phyloP scores from a whole-genome alignment of 2,113 vertebrate genomes.

The Callopanchax toddi region DNA sequence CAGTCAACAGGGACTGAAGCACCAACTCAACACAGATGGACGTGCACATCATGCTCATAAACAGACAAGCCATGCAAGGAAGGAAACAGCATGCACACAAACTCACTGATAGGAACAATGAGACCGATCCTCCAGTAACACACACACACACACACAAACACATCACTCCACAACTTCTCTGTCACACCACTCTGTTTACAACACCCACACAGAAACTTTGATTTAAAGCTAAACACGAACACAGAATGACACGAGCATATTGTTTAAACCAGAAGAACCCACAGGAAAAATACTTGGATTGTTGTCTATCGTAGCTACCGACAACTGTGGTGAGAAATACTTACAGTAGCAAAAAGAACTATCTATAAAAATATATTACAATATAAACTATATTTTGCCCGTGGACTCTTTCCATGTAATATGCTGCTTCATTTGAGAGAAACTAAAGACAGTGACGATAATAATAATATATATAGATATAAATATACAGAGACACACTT shows the following conservation, averaged over 20 bases:
- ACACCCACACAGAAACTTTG: constrained; percentile 23
- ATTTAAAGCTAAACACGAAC: constrained; percentile 58
- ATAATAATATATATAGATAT: constrained; percentile 54
- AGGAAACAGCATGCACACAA: constrained; percentile 57
- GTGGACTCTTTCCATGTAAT: constrained; percentile 79
- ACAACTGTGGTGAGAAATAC: constrained; percentile 36
- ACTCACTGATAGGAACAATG: constrained; percentile 39
- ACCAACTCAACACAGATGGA: constrained; percentile 33
- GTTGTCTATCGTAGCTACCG: constrained; percentile 38
- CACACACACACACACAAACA: constrained; percentile 9
- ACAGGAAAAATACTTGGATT: constrained; percentile 78
- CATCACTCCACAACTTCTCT: constrained; percentile 5
- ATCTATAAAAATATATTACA: constrained; percentile 34
- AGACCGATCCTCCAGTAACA: background rate
- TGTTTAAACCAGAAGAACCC: constrained; percentile 76
- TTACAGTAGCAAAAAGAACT: constrained; percentile 24
- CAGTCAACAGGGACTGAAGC: constrained; percentile 12
- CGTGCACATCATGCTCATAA: constrained; percentile 32
- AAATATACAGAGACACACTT: constrained; percentile 49
- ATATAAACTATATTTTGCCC: constrained; percentile 71
- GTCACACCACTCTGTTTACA: background rate
- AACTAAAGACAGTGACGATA: constrained; percentile 63
- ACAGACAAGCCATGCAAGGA: constrained; percentile 57
- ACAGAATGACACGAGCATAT: constrained; percentile 75
- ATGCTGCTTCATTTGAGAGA: constrained; percentile 64